Conservation (phyloP, 2,113 vertebrate species). For the Stercorarius parasiticus region DNA sequence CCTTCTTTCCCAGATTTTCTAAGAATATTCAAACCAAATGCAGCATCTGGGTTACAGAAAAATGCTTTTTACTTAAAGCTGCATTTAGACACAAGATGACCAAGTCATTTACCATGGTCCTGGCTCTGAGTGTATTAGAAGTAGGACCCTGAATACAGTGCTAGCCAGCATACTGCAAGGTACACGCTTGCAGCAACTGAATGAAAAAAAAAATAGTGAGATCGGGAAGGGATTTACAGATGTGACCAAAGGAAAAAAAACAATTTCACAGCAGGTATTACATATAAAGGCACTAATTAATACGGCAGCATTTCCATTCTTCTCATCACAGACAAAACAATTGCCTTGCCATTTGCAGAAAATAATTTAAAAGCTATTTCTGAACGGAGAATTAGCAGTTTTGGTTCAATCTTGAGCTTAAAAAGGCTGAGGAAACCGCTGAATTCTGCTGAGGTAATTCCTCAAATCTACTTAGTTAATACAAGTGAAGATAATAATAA, state of each 20-base stretch:
- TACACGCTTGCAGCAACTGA: background rate
- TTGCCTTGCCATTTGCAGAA: background rate
- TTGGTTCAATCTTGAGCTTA: background rate
- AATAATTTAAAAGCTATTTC: background rate
- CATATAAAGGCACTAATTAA: background rate
- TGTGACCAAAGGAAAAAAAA: background rate
- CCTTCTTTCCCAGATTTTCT: background rate
- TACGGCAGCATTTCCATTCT: background rate
- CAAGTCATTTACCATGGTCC: background rate
- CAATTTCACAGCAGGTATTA: background rate
- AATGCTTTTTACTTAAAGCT: background rate
- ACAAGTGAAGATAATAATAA: background rate
- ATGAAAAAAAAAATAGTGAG: background rate
- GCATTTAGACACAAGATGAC: background rate
- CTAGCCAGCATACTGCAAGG: background rate
- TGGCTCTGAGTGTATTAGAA: background rate
- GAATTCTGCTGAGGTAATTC: background rate
- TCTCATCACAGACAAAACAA: background rate
- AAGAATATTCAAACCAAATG: background rate
- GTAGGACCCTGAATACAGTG: background rate
- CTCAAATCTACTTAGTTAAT: background rate
- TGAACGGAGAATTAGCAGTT: background rate
- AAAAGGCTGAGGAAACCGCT: background rate
- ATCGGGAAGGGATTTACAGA: background rate
- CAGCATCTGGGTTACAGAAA: background rate